Evolutionary conservation across 2,797 vertebrate genomes (phyloP), one percentile per base, ranked within the genome.

Genomic region (Karalla daura): DNA sequence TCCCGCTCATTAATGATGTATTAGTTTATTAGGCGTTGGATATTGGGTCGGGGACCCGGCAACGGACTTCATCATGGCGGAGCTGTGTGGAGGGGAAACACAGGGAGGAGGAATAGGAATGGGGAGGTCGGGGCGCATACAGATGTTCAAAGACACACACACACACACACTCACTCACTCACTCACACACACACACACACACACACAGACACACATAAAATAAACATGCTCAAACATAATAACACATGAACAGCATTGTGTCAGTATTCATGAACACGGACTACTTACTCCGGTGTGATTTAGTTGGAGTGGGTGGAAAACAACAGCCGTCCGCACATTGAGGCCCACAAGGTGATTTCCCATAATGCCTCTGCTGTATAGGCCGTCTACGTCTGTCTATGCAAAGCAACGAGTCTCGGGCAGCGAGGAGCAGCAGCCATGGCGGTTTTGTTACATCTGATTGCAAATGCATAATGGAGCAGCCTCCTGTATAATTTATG

Each of bases 1-100:
- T 76, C 76, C 41, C 55, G 80, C 89, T 90, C 89, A 91, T 90
- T 92, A 91, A 90, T 91, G 88, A 92, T 90, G 91, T 91, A 91
- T 92, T 91, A 87, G 88, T 90, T 87, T 89, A 88, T 90, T 89
- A 90, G 85, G 81, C 75, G 64, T 80, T 83, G 86, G 89, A 90
- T 90, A 91, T 90, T 90, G 88, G 89, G 87, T 90, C 76, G 79
- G 88, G 88, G 88, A 90, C 89, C 86, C 74, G 84, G 85, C 81
- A 77, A 86, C 78, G 83, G 83, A 90, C 88, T 89, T 86, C 87
- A 88, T 86, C 84, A 85, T 60, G 69, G 77, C 71, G 43, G 74
- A 75, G 84, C 83, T 53, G 74, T 47, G 70, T 76, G 55, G 81
- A 87, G 83, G 79, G 83, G 82, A 88, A 87, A 84, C 82, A 59